Base-by-base conservation (phyloP, 2,113 vertebrate species). In the Epinephelus cyanopodus region DNA sequence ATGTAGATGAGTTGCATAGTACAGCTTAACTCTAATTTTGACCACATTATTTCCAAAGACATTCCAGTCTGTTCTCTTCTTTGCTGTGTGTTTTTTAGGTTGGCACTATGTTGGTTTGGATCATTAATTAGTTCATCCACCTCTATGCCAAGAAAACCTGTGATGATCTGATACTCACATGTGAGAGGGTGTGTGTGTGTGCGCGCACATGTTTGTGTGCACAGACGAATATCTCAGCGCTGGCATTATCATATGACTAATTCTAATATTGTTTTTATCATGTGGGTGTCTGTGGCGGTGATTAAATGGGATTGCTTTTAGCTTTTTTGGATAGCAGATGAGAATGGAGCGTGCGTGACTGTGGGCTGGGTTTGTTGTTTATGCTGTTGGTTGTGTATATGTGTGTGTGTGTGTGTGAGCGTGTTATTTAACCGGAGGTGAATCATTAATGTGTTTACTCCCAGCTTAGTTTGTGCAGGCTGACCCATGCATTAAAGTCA, bases 371-470 rank as follows among this genome's bases (percentile, higher is more conserved):
- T 39, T 33, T 5, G 65, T 82, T 68, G 72, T 83, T 86, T 74
- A 65, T 21, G 29, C 64, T 60, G 45, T 27, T 42, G 69, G 3
- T 57, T 79, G 53, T 57, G 54, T 84, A 15, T 74, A 58, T 47
- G 8, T 3, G 27, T 72, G 79, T 18, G 29, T 1, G 15, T 25
- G 53, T 1, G 4, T 67, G 72, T 1, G 15, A 33, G 53, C 2
- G 3, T 67, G 72, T 81, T 78, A 65, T 78, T 87, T 17, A 66
- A 33, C 14, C n/a, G 2, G 39, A 60, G 29, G 66, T 91, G 87
- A 92, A 75, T 92, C 84, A 89, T 67, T 87, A 52, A 63, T 66
- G 63, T 87, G 91, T 90, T 92, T 90, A 90, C 74, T 76, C 47
- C 2, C 9, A 15, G 11, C 11, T 65, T 19, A 1, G 45, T 72